Conservation (phyloP, 2,113 vertebrate species). For the Anas platyrhynchos region DNA sequence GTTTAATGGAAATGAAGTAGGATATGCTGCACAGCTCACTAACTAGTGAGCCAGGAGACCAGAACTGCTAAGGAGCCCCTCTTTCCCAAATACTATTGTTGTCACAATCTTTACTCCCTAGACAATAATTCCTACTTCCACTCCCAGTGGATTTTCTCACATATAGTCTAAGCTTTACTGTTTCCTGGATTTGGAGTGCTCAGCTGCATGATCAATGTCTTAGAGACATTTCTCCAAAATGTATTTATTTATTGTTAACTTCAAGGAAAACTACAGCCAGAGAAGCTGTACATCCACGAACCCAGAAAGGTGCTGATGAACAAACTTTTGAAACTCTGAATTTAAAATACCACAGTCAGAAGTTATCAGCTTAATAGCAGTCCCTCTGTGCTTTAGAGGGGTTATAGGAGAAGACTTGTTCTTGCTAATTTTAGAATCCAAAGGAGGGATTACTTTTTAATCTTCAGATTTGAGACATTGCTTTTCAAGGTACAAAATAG, state of each 20-base stretch:
- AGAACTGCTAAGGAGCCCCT: neutral
- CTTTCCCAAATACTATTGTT: neutral
- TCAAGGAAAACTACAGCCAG: neutral
- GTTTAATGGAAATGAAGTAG: neutral
- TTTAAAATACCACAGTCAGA: neutral
- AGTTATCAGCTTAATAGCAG: neutral
- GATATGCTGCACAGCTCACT: neutral
- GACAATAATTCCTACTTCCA: neutral
- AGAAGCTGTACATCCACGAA: neutral
- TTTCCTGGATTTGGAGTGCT: neutral
- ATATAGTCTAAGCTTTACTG: neutral
- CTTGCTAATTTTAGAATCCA: neutral
- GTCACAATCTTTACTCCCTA: neutral
- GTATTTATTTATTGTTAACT: neutral
- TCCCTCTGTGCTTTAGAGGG: neutral
- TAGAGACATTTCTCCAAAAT: neutral
- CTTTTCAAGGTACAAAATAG: neutral
- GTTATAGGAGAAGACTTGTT: neutral
- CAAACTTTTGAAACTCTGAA: neutral
- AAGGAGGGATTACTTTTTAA: neutral
- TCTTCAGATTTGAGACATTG: neutral
- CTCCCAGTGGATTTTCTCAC: neutral
- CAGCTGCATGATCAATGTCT: neutral
- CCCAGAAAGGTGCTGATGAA: neutral
- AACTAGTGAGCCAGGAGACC: neutral